A percentile compares a stretch with the other conserved stretches of the same genome.
phyloP scores from a whole-genome alignment of 1,140 invertebrate genomes.

The Triops longicaudatus region DNA sequence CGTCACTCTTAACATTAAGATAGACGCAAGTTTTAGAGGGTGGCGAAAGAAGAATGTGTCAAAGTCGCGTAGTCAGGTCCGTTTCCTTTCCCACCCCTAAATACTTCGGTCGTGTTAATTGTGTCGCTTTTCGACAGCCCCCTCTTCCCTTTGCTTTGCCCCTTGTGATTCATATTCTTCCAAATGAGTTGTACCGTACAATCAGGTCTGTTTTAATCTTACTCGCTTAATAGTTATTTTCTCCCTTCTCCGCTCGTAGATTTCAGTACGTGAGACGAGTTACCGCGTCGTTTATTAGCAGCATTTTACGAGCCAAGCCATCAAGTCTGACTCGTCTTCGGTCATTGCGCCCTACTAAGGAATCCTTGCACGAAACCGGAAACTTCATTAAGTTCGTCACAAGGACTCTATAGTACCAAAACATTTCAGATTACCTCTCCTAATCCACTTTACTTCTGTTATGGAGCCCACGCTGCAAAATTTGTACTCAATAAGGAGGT shows the following conservation, averaged over 20 bases:
- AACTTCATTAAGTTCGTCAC: not conserved
- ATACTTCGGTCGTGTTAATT: not conserved
- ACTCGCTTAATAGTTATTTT: not conserved
- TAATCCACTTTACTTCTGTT: too few species aligned
- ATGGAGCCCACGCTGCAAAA: too few species aligned
- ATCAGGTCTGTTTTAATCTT: not conserved
- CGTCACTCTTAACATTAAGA: not conserved
- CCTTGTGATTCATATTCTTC: not conserved
- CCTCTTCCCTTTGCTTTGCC: not conserved
- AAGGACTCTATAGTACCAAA: not conserved
- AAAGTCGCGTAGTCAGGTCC: too few species aligned
- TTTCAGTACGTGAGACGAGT: not conserved
- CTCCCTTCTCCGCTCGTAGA: not conserved
- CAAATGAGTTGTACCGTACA: not conserved
- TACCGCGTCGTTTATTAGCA: constrained; percentile 9
- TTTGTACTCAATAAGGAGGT: not conserved
- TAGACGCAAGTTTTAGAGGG: not conserved
- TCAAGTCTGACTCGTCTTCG: constrained; percentile 12
- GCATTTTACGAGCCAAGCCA: constrained; percentile 2
- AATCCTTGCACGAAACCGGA: not conserved
- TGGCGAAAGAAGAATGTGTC: too few species aligned
- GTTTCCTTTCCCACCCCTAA: not conserved
- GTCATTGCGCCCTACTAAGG: not conserved
- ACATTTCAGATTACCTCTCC: not conserved
- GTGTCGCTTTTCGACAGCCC: not conserved